Percentiles rank a stretch among this genome's conserved stretches.
Evolutionary conservation across 2,113 vertebrate genomes (phyloP).

Genomic region (Spilogale gracilis): DNA sequence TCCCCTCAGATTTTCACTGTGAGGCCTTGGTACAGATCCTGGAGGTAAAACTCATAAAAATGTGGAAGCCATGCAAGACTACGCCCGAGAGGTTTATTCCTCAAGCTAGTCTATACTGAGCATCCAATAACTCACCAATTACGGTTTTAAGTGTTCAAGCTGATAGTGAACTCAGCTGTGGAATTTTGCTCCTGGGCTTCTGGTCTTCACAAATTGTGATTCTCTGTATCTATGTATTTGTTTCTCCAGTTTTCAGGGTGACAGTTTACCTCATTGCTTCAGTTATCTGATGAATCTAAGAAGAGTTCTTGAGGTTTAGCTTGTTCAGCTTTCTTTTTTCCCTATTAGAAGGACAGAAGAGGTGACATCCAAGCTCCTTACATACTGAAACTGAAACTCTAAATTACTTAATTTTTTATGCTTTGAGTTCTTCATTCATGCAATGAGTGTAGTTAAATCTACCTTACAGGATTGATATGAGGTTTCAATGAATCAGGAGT

Average conservation of each 20-base stretch:
- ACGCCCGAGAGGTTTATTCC: neutral
- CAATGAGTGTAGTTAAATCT: neutral
- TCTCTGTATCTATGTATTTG: neutral
- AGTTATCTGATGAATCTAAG: neutral
- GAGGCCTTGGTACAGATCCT: neutral
- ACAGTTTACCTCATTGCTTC: neutral
- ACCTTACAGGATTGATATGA: neutral
- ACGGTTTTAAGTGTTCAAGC: neutral
- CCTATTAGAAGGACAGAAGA: neutral
- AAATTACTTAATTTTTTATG: neutral
- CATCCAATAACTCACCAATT: no score
- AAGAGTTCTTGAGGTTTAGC: neutral
- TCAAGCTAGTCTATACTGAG: neutral
- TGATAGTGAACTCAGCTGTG: neutral
- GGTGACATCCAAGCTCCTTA: neutral
- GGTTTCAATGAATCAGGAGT: neutral
- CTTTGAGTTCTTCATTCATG: neutral
- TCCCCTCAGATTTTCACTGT: neutral
- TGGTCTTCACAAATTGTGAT: neutral
- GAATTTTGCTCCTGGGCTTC: neutral
- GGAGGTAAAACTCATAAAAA: neutral
- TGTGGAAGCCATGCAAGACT: neutral
- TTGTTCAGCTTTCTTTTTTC: neutral
- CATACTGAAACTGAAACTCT: neutral
- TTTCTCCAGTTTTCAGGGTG: neutral